Conservation (phyloP, 37 sponge, comb jelly and placozoan genomes). For the Cliona cf. orientalis region DNA sequence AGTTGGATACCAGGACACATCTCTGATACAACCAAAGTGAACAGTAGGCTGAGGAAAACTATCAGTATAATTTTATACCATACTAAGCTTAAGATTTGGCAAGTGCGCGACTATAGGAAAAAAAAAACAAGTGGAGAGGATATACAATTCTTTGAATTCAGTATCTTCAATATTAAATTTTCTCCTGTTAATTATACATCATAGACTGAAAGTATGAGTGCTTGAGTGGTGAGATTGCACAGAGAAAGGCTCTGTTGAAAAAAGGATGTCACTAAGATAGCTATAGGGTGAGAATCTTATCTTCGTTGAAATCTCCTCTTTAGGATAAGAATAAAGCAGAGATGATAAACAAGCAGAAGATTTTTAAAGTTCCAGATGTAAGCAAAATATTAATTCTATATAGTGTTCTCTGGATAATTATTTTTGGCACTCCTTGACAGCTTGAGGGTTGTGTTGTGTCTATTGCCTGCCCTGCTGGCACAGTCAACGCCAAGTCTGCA, state of each 20-base stretch:
- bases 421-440: conserved; percentile 20
- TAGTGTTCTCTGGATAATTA: background rate
- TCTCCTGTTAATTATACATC: conserved; percentile 77
- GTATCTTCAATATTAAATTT: background rate
- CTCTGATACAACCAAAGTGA: conserved; percentile 56
- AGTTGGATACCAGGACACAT: conserved; percentile 87
- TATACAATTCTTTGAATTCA: background rate
- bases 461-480: conserved; percentile 51
- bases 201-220: conserved; percentile 71
- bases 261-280: conserved; percentile 62
- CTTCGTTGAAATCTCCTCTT: conserved; percentile 16
- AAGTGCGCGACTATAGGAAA: background rate
- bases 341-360: conserved; percentile 62
- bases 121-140: conserved; percentile 12
- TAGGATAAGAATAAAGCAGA: conserved; percentile 90
- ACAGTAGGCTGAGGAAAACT: conserved; percentile 27
- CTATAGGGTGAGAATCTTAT: background rate
- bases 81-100: background rate
- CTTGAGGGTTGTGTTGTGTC: conserved; percentile 94
- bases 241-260: conserved; percentile 73
- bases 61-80: too few relatives aligned
- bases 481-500: too few relatives aligned
- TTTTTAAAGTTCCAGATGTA: conserved; percentile 96
- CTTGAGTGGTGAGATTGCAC: conserved; percentile 75
- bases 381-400: background rate